A percentile compares a stretch with the other conserved stretches of the same genome.
phyloP scores from a whole-genome alignment of 2,888 invertebrate species.

The Polymixis flavicincta region DNA sequence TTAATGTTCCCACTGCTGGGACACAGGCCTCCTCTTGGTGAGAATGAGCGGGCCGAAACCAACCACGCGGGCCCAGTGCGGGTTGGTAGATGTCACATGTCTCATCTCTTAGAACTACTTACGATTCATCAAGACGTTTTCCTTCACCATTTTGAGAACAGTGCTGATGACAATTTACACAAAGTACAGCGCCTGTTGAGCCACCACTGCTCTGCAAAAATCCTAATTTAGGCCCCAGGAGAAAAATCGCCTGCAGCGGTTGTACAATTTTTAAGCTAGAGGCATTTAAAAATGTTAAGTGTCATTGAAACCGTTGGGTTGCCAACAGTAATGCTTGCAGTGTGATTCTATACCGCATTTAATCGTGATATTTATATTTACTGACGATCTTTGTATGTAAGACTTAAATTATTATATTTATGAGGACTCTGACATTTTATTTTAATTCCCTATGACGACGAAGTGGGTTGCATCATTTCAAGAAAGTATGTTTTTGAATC shows the following conservation, averaged over 20 bases:
- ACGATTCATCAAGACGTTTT: not conserved
- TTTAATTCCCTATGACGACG: constrained; percentile 3
- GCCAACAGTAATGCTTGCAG: constrained; percentile 11
- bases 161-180: not conserved
- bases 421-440: constrained; percentile 45
- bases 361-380: constrained; percentile 55
- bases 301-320: not conserved
- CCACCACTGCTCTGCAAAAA: too few relatives aligned
- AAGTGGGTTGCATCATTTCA: constrained; percentile 3
- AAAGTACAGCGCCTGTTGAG: not conserved
- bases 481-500: not conserved
- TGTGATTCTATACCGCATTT: constrained; percentile 27
- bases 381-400: constrained; percentile 51
- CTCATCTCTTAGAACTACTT: not conserved
- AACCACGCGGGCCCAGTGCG: not conserved
- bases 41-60: not conserved
- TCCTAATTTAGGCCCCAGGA: not conserved
- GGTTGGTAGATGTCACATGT: not conserved
- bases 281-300: not conserved
- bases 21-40: not conserved
- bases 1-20: not conserved
- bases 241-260: not conserved
- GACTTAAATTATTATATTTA: constrained; percentile 66
- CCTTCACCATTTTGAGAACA: not conserved
- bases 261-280: too few relatives aligned